A percentile compares a stretch with the other conserved stretches of the same genome.
Conservation (phyloP, 2,113 vertebrate genomes). For the Sphyrna mokarran region DNA sequence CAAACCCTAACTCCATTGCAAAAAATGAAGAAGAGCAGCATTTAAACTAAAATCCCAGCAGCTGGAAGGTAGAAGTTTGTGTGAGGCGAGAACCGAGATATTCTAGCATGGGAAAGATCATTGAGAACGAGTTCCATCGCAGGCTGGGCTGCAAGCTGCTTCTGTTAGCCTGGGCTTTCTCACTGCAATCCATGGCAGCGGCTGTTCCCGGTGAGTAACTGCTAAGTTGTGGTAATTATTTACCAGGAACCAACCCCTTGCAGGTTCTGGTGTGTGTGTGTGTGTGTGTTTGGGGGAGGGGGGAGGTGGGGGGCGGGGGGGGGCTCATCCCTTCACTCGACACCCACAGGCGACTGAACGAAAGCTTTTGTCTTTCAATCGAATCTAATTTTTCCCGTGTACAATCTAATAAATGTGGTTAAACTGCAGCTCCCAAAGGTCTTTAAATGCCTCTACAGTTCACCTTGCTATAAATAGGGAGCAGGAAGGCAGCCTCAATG, state of each 20-base stretch:
- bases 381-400: background rate
- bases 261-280: background rate
- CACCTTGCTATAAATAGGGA: background rate
- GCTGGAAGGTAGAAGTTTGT: background rate
- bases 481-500: background rate
- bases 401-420: background rate
- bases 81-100: background rate
- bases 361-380: background rate
- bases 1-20: background rate
- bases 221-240: background rate
- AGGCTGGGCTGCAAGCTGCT: background rate
- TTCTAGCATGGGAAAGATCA: background rate
- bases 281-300: background rate
- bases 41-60: background rate
- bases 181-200: background rate
- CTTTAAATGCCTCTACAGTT: background rate
- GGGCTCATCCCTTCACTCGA: background rate
- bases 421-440: background rate
- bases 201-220: constrained; percentile 11
- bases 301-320: too few species aligned
- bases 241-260: background rate
- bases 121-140: background rate
- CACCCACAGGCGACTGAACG: background rate
- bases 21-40: background rate
- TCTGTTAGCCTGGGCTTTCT: background rate